Evolutionary conservation across 2,797 vertebrate genomes (phyloP).

Genomic region (Euthynnus affinis): DNA sequence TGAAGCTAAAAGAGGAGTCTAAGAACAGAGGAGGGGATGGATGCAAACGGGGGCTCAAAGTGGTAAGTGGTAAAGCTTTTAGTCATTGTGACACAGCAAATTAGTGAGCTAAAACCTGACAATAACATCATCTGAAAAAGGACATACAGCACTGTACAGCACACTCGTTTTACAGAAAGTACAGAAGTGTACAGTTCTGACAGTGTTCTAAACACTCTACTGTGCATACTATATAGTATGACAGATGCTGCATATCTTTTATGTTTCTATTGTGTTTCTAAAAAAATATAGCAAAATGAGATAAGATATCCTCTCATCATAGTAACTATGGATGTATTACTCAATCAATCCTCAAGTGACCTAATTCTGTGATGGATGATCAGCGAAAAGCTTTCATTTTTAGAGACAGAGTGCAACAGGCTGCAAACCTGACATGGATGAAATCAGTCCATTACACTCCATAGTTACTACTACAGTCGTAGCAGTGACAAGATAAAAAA

Average conservation of each 20-base stretch:
- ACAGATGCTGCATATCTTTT: no score
- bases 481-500: neutral
- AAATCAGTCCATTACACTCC: neutral
- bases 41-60: no score
- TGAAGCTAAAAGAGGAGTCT: neutral
- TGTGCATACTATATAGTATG: no score
- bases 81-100: neutral
- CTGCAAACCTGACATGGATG: neutral
- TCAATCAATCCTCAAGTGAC: neutral
- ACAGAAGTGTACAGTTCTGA: neutral
- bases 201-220: no score
- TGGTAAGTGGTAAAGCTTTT: no score
- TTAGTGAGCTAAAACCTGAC: neutral
- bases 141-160: no score
- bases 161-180: neutral
- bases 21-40: neutral
- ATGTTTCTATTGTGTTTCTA: neutral
- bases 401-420: neutral
- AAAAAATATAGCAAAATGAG: neutral
- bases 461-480: neutral
- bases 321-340: constrained; percentile 5
- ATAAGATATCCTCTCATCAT: neutral
- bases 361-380: constrained; percentile 1
- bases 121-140: neutral
- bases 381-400: neutral